Evolutionary conservation across 2,113 vertebrate genomes (phyloP), one percentile per base, ranked within the genome.

Genomic region (Periophthalmodon schlosseri): DNA sequence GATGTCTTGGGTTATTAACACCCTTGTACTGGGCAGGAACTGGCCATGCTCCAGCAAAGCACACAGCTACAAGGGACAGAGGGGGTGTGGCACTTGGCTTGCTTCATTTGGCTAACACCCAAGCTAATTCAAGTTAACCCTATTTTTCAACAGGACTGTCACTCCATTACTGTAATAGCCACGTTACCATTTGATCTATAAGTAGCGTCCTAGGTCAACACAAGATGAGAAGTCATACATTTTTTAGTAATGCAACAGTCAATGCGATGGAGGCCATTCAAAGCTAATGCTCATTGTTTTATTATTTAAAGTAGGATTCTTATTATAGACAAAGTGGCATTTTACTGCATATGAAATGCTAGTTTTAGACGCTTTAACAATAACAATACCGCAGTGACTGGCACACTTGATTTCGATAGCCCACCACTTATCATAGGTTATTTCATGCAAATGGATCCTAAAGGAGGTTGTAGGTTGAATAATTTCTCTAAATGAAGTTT

Each of bases 31-130:
- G 70, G 83, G 72, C 60, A 74, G 56, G 14, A 66, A 39, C 63
- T 90, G 90, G 86, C 82, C 61, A 16, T 60, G 54, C 52, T 88
- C 84, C 86, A 89, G 57, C 66, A 85, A 66, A 65, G 52, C 73
- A 77, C 67, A 82, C 84, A 76, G 76, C 66, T 69, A 68, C 69
- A 70, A 34, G 70, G 57, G 7, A 15, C 23, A 52, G 34, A 28
- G 50, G 63, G 21, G 79, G 60, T 78, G 60, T 34, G 56, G 63
- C 61, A 63, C 74, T 71, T 46, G 57, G 56, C 23, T 50, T 74
- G 20, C 39, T 66, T 70, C 68, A 20, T 46, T 69, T 82, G 81
- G 79, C 75, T 76, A 21, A 54, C 15, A 57, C 50, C 58, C 80
- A 81, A 49, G 64, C 73, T 70, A 80, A 75, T 72, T 77, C 28